These are phyloP conservation scores for Zootoca vivipara DNA, from an alignment of 2,113 vertebrate species.

Conservation along the genomic window DNA sequence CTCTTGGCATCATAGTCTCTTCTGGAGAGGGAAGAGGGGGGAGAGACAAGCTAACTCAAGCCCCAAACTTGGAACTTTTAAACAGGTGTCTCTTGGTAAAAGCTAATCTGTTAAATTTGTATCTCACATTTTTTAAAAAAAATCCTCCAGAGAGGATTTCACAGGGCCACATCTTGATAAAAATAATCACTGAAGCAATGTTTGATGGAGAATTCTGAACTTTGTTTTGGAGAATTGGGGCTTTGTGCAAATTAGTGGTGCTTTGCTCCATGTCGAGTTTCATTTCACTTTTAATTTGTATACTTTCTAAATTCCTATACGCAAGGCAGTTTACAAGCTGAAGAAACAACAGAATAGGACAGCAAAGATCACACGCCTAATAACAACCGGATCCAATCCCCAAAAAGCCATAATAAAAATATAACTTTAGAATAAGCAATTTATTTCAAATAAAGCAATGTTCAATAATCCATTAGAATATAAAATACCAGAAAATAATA, in stretches of 20 bases:
- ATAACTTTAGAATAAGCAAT: no score
- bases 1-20: background rate
- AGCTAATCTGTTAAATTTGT: background rate
- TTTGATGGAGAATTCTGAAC: background rate
- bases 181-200: background rate
- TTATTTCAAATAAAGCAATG: no score
- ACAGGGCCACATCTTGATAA: background rate
- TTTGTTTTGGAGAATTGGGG: background rate
- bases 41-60: background rate
- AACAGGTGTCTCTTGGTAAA: background rate
- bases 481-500: no score
- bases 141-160: background rate
- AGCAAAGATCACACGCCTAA: no score
- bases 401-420: no score
- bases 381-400: no score
- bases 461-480: no score
- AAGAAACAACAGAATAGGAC: no score
- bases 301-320: no score
- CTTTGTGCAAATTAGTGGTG: background rate
- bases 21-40: background rate
- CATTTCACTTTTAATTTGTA: no score
- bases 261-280: background rate
- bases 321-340: no score
- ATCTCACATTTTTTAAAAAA: no score
- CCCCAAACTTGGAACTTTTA: background rate